Conservation (phyloP, 2,113 vertebrate genomes). For the Rhipidura dahli region DNA sequence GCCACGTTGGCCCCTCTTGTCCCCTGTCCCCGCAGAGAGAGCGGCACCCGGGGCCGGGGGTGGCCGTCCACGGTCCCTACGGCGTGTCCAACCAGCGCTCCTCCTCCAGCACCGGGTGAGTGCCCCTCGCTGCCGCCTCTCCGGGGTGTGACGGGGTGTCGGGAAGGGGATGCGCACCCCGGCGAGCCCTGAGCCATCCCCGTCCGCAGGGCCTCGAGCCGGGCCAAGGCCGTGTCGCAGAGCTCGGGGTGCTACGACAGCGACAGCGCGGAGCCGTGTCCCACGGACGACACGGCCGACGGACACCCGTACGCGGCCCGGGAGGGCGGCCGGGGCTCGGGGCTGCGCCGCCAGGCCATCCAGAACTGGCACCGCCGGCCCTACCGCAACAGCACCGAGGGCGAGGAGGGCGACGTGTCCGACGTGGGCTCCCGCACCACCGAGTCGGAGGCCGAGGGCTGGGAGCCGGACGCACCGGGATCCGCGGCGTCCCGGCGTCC, state of each 20-base stretch:
- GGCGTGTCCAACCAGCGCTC: slow-evolving; percentile 69
- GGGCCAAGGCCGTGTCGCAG: slow-evolving; percentile 87
- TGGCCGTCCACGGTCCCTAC: slow-evolving; percentile 62
- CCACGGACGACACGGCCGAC: slow-evolving; percentile 81
- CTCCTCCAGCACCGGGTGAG: slow-evolving; percentile 81
- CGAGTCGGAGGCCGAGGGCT: slow-evolving; percentile 91
- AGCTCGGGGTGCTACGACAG: slow-evolving; percentile 94
- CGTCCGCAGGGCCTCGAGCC: slow-evolving; percentile 80
- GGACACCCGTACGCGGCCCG: slow-evolving; percentile 77
- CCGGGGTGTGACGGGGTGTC: fast-evolving
- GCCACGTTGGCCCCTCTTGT: not conserved
- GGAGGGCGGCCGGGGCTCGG: slow-evolving; percentile 78
- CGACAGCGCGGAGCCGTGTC: slow-evolving; percentile 88
- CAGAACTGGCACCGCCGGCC: slow-evolving; percentile 97
- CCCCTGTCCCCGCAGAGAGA: slow-evolving; percentile 69
- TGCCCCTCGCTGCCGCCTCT: fast-evolving
- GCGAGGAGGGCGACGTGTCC: slow-evolving; percentile 92
- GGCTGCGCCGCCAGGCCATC: slow-evolving; percentile 92
- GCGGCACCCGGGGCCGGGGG: slow-evolving; percentile 48
- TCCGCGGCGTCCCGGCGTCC: slow-evolving; percentile 62
- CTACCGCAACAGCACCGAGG: slow-evolving; percentile 94
- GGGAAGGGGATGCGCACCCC: fast-evolving
- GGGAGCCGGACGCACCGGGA: slow-evolving; percentile 80
- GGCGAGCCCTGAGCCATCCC: not conserved
- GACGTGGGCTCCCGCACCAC: slow-evolving; percentile 95